Evolutionary conservation across 2,797 vertebrate species (phyloP).

Genomic region (Remorina albescens): DNA sequence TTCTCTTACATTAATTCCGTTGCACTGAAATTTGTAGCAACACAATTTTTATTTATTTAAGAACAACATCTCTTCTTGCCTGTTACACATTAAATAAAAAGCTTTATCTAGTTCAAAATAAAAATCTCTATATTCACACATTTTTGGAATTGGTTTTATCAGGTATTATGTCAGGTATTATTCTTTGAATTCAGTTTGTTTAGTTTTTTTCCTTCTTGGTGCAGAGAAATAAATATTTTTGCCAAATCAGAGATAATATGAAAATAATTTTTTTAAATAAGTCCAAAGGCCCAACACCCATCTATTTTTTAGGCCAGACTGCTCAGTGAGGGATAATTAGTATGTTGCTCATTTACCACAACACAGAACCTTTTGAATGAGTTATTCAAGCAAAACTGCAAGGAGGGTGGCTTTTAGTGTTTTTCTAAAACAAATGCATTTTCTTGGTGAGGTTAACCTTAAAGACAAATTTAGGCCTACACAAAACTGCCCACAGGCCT

Average conservation of each 20-base stretch:
- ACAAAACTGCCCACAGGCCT: conserved; percentile 14
- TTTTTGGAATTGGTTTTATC: neutral
- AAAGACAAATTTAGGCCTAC: conserved; percentile 9
- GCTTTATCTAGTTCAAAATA: neutral
- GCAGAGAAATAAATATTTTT: conserved; percentile 5
- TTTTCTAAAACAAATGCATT: conserved; percentile 21
- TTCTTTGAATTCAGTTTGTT: neutral
- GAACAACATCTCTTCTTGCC: neutral
- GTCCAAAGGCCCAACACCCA: neutral
- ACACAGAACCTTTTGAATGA: neutral
- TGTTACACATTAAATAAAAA: neutral
- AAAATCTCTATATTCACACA: no score
- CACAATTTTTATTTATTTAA: neutral
- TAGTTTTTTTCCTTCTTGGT: neutral
- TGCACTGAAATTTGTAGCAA: neutral
- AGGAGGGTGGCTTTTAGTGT: neutral
- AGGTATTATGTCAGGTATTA: neutral
- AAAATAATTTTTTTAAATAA: neutral
- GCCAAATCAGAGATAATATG: neutral
- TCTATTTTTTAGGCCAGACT: conserved; percentile 7
- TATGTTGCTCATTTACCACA: neutral
- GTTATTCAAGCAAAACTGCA: neutral
- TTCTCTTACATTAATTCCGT: neutral
- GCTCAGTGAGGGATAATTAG: conserved; percentile 13
- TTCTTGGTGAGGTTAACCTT: conserved; percentile 1